phyloP scores from a whole-genome alignment of 2,797 vertebrate genomes.

The Microctenopoma lineatum region DNA sequence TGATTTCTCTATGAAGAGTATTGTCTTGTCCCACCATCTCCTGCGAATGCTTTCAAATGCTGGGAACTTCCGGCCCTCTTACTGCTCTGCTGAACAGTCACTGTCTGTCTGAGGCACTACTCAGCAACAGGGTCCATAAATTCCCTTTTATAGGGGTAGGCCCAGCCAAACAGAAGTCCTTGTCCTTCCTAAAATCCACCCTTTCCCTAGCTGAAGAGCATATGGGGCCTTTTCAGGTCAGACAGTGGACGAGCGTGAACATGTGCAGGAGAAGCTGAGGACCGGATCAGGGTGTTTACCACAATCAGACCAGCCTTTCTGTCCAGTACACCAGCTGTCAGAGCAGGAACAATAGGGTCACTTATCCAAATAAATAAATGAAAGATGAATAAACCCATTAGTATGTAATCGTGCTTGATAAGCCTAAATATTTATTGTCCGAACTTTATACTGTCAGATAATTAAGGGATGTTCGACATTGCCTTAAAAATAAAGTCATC shows the following conservation, averaged over 20 bases:
- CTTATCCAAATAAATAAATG: conserved; percentile 67
- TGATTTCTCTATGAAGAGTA: conserved; percentile 53
- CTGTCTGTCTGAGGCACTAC: conserved; percentile 55
- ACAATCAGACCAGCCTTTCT: conserved; percentile 54
- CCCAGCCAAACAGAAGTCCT: conserved; percentile 62
- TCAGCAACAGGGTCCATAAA: conserved; percentile 63
- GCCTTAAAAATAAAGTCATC: conserved; percentile 1
- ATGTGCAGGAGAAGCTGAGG: conserved; percentile 66
- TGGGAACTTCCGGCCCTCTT: conserved; percentile 57
- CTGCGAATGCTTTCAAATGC: conserved; percentile 49
- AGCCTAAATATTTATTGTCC: conserved; percentile 21
- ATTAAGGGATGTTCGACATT: neutral
- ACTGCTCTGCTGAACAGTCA: conserved; percentile 56
- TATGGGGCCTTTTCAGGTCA: conserved; percentile 62
- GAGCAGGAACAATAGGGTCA: conserved; percentile 66
- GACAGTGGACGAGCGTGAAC: conserved; percentile 68
- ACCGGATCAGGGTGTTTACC: conserved; percentile 67
- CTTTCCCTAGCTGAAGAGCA: conserved; percentile 45
- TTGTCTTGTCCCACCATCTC: conserved; percentile 64
- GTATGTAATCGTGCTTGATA: conserved; percentile 49
- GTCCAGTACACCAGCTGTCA: conserved; percentile 75
- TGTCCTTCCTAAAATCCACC: conserved; percentile 48
- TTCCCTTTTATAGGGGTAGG: conserved; percentile 52
- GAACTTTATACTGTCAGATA: conserved; percentile 31
- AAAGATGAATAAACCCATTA: conserved; percentile 52